These are phyloP conservation scores for Acanthopleura granulata DNA, from an alignment of 2,888 invertebrate species.

Conservation along the genomic window DNA sequence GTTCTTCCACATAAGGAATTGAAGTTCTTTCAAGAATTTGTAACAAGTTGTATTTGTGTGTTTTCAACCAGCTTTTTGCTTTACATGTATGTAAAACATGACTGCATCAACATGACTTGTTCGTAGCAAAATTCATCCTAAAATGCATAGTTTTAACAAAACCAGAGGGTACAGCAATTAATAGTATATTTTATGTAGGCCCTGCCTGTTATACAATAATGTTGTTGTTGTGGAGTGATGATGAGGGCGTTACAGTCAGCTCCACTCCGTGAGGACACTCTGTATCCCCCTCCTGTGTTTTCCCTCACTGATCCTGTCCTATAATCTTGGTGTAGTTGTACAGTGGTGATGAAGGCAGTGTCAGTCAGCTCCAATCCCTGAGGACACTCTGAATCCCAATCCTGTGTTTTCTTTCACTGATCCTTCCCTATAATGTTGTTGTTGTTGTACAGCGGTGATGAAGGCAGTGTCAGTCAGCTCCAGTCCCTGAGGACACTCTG, in stretches of 20 bases:
- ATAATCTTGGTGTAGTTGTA: not conserved
- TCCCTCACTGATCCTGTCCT: conserved; percentile 73
- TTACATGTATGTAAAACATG: too few relatives aligned
- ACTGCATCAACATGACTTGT: too few relatives aligned
- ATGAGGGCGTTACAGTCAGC: conserved; percentile 76
- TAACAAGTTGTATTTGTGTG: too few relatives aligned
- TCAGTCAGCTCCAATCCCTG: conserved; percentile 81
- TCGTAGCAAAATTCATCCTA: too few relatives aligned
- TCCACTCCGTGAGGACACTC: conserved; percentile 81
- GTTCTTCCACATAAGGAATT: too few relatives aligned
- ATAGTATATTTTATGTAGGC: too few relatives aligned
- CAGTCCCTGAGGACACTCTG: conserved; percentile 83
- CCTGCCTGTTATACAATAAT: not conserved
- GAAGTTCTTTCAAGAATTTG: too few relatives aligned
- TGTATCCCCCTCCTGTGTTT: conserved; percentile 88
- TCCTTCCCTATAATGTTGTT: not conserved
- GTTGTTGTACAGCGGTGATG: conserved; percentile 34
- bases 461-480: conserved; percentile 78
- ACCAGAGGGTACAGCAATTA: too few relatives aligned
- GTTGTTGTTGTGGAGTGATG: conserved; percentile 22
- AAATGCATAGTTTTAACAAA: too few relatives aligned
- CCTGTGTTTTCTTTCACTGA: conserved; percentile 79
- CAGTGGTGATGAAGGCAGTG: conserved; percentile 69
- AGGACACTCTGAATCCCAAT: conserved; percentile 88
- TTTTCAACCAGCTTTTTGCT: too few relatives aligned